Evolutionary conservation across 2,113 vertebrate genomes (phyloP).

Genomic region (Colossoma macropomum): DNA sequence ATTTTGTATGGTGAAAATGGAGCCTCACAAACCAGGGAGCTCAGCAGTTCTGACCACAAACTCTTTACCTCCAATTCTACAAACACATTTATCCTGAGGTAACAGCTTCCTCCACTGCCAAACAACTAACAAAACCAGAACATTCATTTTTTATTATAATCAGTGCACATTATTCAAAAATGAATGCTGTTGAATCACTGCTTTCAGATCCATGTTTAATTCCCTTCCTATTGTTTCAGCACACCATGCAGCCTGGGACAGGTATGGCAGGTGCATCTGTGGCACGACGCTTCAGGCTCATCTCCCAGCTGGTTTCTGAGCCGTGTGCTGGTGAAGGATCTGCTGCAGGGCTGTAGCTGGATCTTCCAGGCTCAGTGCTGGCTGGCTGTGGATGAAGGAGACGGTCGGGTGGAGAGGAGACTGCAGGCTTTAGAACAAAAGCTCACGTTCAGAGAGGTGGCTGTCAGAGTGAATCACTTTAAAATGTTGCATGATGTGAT

Average conservation of each 20-base stretch:
- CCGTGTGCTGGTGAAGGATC: conserved; percentile 74
- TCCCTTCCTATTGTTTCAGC: conserved; percentile 59
- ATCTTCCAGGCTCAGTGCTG: conserved; percentile 81
- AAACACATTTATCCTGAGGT: conserved; percentile 85
- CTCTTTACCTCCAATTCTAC: conserved; percentile 82
- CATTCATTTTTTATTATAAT: neutral
- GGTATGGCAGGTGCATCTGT: conserved; percentile 78
- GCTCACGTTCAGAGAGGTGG: conserved; percentile 76
- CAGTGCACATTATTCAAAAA: too few species aligned
- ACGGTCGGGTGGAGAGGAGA: conserved; percentile 77
- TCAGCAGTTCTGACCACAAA: conserved; percentile 72
- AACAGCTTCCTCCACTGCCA: conserved; percentile 11
- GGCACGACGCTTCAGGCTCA: conserved; percentile 80
- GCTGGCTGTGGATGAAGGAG: conserved; percentile 73
- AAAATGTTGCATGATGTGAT: neutral
- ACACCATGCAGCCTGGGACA: conserved; percentile 74
- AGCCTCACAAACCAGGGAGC: conserved; percentile 78
- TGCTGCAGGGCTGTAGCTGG: conserved; percentile 62
- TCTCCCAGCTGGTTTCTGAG: conserved; percentile 80
- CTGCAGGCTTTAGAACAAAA: conserved; percentile 63
- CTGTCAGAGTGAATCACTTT: neutral
- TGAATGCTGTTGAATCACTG: too few species aligned
- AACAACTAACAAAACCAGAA: neutral
- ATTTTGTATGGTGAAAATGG: conserved; percentile 78
- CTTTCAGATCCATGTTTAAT: neutral